Evolutionary conservation across 2,113 vertebrate genomes (phyloP).

Genomic region (Xiphophorus maculatus): DNA sequence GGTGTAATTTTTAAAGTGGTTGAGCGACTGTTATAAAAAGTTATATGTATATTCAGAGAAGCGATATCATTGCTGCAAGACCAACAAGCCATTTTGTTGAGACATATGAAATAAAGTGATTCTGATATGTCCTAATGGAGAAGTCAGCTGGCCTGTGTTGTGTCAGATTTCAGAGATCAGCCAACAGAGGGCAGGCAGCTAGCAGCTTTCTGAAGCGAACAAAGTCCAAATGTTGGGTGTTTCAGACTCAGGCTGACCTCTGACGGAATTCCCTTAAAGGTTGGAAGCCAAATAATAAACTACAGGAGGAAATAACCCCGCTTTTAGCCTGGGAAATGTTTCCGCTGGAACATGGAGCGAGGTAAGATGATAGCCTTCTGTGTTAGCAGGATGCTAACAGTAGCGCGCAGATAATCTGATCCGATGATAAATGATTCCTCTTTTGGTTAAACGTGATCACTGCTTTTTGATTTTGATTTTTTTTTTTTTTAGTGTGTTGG

Average conservation of each 20-base stretch:
- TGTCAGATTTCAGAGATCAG: not conserved
- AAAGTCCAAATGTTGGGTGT: conserved; percentile 29
- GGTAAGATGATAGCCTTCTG: conserved; percentile 18
- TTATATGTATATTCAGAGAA: conserved; percentile 71
- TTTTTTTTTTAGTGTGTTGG: not conserved
- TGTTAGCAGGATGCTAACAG: conserved; percentile 24
- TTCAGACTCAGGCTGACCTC: not conserved
- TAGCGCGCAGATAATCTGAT: not conserved
- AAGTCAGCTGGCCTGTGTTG: not conserved
- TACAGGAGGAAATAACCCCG: not conserved
- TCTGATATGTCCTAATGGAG: conserved; percentile 15
- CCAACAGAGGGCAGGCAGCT: conserved; percentile 50
- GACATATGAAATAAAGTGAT: conserved; percentile 61
- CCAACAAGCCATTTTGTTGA: conserved; percentile 75
- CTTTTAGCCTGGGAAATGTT: not conserved
- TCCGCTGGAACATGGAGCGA: not conserved
- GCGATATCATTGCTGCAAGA: conserved; percentile 65
- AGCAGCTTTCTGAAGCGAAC: too few relatives aligned
- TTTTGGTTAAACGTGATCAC: not conserved
- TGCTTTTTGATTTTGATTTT: not conserved
- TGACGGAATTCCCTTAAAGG: not conserved
- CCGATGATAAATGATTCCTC: not conserved
- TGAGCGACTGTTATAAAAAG: conserved; percentile 71
- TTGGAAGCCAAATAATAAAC: not conserved
- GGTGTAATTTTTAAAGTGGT: conserved; percentile 54